Evolutionary conservation across 1,140 invertebrate species (phyloP).

Genomic region (Prorops nasuta): DNA sequence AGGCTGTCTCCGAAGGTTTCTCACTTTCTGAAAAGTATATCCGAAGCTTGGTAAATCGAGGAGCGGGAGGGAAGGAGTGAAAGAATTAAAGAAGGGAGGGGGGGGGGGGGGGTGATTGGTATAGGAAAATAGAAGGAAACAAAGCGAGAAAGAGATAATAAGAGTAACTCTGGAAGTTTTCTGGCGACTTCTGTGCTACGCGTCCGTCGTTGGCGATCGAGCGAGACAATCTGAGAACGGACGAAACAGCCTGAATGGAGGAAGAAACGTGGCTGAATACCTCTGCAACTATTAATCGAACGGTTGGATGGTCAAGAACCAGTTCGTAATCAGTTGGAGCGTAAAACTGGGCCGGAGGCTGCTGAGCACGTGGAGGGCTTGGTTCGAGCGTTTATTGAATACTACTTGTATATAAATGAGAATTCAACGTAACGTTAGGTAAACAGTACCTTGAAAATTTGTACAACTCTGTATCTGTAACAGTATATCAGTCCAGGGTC

Average conservation of each 20-base stretch:
- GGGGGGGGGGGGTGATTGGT: too few species aligned
- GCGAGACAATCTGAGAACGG: slow-evolving; percentile 26
- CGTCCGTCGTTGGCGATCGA: slow-evolving; percentile 19
- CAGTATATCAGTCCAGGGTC: too few species aligned
- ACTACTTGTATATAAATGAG: too few species aligned
- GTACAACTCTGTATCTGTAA: slow-evolving; percentile 24
- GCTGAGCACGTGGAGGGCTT: neutral
- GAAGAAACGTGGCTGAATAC: slow-evolving; percentile 28
- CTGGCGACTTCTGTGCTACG: too few species aligned
- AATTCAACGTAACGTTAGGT: neutral
- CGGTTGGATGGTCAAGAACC: slow-evolving; percentile 51
- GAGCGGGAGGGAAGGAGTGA: too few species aligned
- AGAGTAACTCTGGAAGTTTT: too few species aligned
- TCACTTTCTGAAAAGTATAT: too few species aligned
- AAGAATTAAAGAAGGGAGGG: too few species aligned
- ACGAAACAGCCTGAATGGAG: slow-evolving; percentile 23
- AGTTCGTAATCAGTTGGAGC: slow-evolving; percentile 48
- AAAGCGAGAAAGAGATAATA: too few species aligned
- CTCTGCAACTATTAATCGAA: slow-evolving; percentile 36
- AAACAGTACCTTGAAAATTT: slow-evolving; percentile 1
- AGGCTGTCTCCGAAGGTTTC: too few species aligned
- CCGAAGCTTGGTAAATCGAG: too few species aligned
- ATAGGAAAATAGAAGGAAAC: too few species aligned
- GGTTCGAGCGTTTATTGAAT: neutral
- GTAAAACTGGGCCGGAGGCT: slow-evolving; percentile 40